Conservation (phyloP, 2,888 invertebrate genomes). For the Trichogramma evanescens region DNA sequence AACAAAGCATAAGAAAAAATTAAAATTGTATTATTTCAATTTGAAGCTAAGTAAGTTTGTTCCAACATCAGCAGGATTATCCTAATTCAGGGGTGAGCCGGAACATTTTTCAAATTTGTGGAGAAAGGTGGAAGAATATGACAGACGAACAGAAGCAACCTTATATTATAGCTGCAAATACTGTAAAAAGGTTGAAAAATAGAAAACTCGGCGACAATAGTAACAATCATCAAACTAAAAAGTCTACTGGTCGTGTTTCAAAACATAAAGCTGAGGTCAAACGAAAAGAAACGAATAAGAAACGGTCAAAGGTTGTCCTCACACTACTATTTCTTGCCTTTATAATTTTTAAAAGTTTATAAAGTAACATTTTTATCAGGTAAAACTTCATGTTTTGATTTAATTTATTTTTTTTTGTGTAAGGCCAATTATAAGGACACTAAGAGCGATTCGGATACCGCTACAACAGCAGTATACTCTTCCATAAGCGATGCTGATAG, state of each 20-base stretch:
- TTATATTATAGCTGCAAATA: constrained; percentile 32
- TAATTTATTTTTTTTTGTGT: constrained; percentile 18
- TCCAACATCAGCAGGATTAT: constrained; percentile 18
- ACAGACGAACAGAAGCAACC: constrained; percentile 32
- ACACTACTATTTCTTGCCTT: constrained; percentile 18
- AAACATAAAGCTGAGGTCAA: constrained; percentile 20
- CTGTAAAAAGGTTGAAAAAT: constrained; percentile 25
- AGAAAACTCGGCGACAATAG: constrained; percentile 3
- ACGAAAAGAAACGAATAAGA: constrained; percentile 19
- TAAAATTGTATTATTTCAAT: neutral
- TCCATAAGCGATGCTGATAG: constrained; percentile 19
- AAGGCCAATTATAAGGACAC: constrained; percentile 17
- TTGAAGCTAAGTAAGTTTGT: neutral
- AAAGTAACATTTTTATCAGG: constrained; percentile 20
- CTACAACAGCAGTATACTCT: constrained; percentile 13
- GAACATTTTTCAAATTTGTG: constrained; percentile 31
- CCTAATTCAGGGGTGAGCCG: constrained; percentile 20
- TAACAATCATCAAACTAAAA: constrained; percentile 10
- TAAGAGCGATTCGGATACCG: constrained; percentile 25
- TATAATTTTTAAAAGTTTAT: constrained; percentile 23
- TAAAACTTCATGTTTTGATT: constrained; percentile 21
- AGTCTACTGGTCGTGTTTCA: constrained; percentile 15
- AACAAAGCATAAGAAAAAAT: neutral
- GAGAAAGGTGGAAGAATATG: constrained; percentile 35
- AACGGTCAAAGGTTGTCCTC: constrained; percentile 22